phyloP scores from a whole-genome alignment of 2,113 vertebrate species.

The Heterotis niloticus region DNA sequence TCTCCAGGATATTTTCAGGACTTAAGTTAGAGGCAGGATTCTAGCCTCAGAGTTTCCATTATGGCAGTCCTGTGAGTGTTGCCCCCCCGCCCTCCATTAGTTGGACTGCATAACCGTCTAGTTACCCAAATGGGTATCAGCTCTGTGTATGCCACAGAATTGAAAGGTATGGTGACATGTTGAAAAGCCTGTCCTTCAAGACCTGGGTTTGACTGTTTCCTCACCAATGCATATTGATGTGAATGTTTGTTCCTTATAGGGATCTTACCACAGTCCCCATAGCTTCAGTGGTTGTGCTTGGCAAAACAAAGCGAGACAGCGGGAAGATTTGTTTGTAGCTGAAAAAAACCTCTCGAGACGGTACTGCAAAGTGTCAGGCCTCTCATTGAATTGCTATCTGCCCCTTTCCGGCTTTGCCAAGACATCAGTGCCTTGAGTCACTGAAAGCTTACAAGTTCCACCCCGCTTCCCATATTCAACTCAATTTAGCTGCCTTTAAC shows the following conservation, averaged over 20 bases:
- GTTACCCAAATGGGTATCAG: no score
- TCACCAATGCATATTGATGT: neutral
- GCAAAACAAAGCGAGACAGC: conserved; percentile 4
- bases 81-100: no score
- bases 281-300: neutral
- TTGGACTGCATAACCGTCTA: no score
- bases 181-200: no score
- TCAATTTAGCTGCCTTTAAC: neutral
- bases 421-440: neutral
- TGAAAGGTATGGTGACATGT: neutral
- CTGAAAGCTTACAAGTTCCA: neutral
- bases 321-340: conserved; percentile 1
- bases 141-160: neutral
- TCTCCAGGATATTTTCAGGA: no score
- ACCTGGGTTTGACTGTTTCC: neutral
- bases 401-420: neutral
- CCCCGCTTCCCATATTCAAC: no score
- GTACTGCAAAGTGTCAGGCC: neutral
- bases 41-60: no score
- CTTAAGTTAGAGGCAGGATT: no score
- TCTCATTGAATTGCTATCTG: neutral
- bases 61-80: no score
- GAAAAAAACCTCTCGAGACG: neutral
- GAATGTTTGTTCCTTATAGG: conserved; percentile 3
- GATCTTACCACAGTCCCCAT: neutral